Conservation (phyloP, 2,888 invertebrate species). For the Dioctria linearis region DNA sequence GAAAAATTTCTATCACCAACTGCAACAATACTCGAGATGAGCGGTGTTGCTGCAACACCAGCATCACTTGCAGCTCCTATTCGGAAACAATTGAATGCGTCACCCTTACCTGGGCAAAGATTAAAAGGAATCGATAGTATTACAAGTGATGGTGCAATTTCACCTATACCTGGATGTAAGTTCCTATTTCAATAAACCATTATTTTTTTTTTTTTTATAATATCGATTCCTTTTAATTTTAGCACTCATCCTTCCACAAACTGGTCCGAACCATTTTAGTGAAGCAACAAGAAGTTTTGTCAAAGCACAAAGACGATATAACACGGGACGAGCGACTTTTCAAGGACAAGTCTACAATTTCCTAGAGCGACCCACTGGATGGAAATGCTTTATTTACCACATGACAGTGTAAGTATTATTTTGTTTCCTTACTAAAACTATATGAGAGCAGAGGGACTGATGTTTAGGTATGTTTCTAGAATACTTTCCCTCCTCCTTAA, state of each 20-base stretch:
- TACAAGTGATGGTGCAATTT: constrained; percentile 4
- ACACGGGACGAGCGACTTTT: constrained; percentile 78
- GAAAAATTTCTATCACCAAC: constrained; percentile 57
- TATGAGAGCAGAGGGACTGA: not conserved
- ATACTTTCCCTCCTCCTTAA: not conserved
- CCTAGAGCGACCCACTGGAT: constrained; percentile 85
- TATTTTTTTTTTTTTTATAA: not conserved
- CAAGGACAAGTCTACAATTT: constrained; percentile 88
- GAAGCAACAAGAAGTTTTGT: constrained; percentile 75
- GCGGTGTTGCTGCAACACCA: constrained; percentile 68
- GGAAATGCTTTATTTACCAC: constrained; percentile 89
- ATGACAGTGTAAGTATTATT: constrained; percentile 81
- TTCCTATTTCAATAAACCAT: not conserved
- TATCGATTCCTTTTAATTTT: not conserved
- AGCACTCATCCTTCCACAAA: constrained; percentile 54
- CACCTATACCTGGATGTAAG: constrained; percentile 44
- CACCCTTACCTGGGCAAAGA: constrained; percentile 44
- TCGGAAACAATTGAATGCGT: constrained; percentile 53
- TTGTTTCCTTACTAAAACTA: not conserved
- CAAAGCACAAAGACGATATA: constrained; percentile 75
- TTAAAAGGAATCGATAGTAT: not conserved
- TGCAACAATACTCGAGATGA: constrained; percentile 69
- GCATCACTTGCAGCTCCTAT: constrained; percentile 60
- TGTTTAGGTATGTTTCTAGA: not conserved
- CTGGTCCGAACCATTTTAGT: constrained; percentile 72